Percentiles rank a stretch among this genome's conserved stretches.
These are phyloP conservation scores for Aegypius monachus DNA, from an alignment of 2,113 vertebrate species.

Conservation along the genomic window DNA sequence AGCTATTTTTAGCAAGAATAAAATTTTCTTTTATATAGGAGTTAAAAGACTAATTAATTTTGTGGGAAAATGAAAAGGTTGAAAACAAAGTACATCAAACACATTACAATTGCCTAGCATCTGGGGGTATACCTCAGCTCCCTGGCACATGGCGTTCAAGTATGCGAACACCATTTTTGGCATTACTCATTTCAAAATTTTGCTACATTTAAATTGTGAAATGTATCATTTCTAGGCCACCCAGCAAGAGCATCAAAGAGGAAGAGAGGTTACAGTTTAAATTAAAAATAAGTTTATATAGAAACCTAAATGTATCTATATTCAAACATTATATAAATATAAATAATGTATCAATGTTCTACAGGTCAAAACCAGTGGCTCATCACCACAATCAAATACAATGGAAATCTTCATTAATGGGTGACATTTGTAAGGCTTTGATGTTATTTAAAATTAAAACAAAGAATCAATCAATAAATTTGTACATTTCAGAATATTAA, in stretches of 20 bases:
- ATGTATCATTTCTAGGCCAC: not conserved
- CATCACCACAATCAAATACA: not conserved
- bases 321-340: not conserved
- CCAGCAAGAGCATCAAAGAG: not conserved
- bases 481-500: not conserved
- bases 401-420: not conserved
- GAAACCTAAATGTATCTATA: not conserved
- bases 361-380: not conserved
- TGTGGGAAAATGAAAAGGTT: not conserved
- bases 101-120: not conserved
- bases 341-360: not conserved
- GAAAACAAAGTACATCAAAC: not conserved
- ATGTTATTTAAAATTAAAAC: not conserved
- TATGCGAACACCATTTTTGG: not conserved
- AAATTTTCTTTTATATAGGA: not conserved
- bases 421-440: not conserved
- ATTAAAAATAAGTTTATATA: not conserved
- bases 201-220: not conserved
- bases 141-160: not conserved
- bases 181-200: not conserved
- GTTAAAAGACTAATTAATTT: not conserved
- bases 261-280: not conserved
- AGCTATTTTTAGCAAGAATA: conserved; percentile 7
- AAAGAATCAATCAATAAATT: not conserved
- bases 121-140: not conserved